phyloP scores from a whole-genome alignment of 2,888 invertebrate genomes.

The Homarus gammarus region DNA sequence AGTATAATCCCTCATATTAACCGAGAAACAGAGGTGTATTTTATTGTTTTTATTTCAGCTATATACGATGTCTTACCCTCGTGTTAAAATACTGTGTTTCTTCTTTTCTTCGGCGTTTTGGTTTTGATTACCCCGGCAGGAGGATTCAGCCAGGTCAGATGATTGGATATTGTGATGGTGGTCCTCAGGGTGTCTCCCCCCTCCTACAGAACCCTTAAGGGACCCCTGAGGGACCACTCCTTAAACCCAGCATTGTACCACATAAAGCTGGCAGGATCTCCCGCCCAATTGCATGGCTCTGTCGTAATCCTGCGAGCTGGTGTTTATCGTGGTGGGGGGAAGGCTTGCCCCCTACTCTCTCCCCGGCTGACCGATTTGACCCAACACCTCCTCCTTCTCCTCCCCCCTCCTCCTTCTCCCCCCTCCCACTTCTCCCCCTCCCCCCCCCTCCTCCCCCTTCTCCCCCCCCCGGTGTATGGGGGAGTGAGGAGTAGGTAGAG shows the following conservation, averaged over 20 bases:
- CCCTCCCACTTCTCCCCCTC: too few species aligned
- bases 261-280: constrained; percentile 14
- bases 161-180: constrained; percentile 1
- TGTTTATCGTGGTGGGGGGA: constrained; percentile 6
- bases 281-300: constrained; percentile 26
- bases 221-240: neutral
- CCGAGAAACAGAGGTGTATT: too few species aligned
- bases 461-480: neutral
- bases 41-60: too few species aligned
- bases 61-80: too few species aligned
- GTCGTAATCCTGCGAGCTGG: constrained; percentile 16
- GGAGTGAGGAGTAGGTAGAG: neutral
- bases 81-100: too few species aligned
- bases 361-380: neutral
- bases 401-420: neutral
- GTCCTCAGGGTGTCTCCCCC: neutral
- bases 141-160: too few species aligned
- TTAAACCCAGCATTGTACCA: neutral
- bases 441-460: too few species aligned
- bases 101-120: too few species aligned
- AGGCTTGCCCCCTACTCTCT: neutral
- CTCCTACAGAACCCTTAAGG: neutral
- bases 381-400: neutral
- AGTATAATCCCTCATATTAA: too few species aligned
- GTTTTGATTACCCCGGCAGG: too few species aligned